These are phyloP conservation scores for Hippocampus zosterae DNA, from an alignment of 2,113 vertebrate genomes.

Conservation along the genomic window DNA sequence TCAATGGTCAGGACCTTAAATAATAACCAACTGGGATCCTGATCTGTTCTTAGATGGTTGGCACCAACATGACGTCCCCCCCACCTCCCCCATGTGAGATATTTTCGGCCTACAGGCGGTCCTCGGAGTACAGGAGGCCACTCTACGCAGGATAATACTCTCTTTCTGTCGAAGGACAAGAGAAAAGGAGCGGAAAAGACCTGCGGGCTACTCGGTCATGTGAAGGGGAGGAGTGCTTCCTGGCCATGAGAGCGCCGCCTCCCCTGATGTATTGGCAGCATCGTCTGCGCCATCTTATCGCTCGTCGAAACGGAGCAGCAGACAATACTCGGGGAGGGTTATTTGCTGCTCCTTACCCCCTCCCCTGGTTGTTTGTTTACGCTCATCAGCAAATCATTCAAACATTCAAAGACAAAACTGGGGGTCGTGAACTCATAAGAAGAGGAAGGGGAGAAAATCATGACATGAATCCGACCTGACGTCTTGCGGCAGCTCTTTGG, in stretches of 20 bases:
- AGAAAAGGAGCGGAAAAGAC: constrained; percentile 49
- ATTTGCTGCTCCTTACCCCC: constrained; percentile 22
- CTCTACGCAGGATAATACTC: constrained; percentile 49
- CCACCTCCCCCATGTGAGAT: constrained; percentile 22
- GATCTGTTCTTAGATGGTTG: constrained; percentile 57
- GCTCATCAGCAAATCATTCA: constrained; percentile 43
- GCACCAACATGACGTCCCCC: constrained; percentile 47
- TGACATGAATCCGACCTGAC: constrained; percentile 65
- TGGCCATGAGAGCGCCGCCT: constrained; percentile 52
- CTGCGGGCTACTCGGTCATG: constrained; percentile 55
- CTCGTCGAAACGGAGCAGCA: constrained; percentile 33
- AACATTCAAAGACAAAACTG: constrained; percentile 47
- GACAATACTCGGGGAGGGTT: neutral
- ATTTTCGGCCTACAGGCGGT: constrained; percentile 51
- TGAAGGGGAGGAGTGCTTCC: constrained; percentile 43
- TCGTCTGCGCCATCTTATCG: constrained; percentile 39
- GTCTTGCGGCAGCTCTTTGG: constrained; percentile 73
- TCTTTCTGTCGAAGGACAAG: constrained; percentile 45
- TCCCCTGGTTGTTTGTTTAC: constrained; percentile 33
- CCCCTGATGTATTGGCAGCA: constrained; percentile 43
- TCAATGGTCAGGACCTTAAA: constrained; percentile 57
- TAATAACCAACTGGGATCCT: constrained; percentile 47
- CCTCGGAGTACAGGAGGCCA: constrained; percentile 45
- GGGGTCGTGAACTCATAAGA: constrained; percentile 44
- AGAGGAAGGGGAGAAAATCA: constrained; percentile 57